These are phyloP conservation scores for Myxocyprinus asiaticus DNA, from an alignment of 2,113 vertebrate species.

Conservation along the genomic window DNA sequence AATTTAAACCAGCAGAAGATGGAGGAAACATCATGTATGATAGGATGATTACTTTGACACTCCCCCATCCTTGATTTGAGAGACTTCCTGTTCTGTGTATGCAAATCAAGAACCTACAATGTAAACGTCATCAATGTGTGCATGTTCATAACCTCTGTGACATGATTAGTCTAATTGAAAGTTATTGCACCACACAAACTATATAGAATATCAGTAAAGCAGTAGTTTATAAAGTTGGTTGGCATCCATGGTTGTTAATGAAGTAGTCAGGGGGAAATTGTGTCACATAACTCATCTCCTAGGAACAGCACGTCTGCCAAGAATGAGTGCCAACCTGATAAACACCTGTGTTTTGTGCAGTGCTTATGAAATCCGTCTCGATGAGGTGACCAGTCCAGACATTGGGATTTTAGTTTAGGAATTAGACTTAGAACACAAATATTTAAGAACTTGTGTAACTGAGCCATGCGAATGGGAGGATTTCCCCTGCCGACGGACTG, in stretches of 20 bases:
- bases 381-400: background rate
- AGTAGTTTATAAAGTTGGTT: too few species aligned
- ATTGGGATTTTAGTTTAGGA: constrained; percentile 40
- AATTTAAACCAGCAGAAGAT: constrained; percentile 1
- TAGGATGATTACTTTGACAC: constrained; percentile 56
- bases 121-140: constrained; percentile 31
- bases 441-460: constrained; percentile 70
- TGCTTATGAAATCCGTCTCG: constrained; percentile 15
- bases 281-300: background rate
- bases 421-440: constrained; percentile 49
- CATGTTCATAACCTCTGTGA: constrained; percentile 42
- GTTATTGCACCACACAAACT: too few species aligned
- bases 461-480: constrained; percentile 66
- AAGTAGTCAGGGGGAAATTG: background rate
- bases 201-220: too few species aligned
- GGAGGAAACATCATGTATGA: constrained; percentile 68
- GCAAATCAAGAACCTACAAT: constrained; percentile 22
- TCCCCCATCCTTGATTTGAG: constrained; percentile 69
- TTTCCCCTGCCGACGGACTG: constrained; percentile 64
- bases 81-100: constrained; percentile 45
- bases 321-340: background rate
- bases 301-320: background rate
- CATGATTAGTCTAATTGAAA: too few species aligned
- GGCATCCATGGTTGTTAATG: background rate
- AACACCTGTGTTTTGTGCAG: background rate